phyloP scores from a whole-genome alignment of 2,797 vertebrate species.

The Dendrocincla fuliginosa region DNA sequence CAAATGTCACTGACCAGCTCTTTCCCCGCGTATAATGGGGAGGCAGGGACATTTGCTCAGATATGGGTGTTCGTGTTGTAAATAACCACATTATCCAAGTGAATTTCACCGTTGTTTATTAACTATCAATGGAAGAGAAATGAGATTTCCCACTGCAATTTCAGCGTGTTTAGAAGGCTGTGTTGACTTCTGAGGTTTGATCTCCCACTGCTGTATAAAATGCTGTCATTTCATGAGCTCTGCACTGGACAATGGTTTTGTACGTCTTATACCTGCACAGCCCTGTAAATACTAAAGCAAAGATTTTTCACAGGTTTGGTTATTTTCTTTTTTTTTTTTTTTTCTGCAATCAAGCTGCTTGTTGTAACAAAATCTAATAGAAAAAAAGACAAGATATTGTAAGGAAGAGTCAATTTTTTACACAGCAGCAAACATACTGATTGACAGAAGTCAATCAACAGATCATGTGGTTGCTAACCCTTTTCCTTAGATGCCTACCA shows the following conservation, averaged over 20 bases:
- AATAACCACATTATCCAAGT: not conserved
- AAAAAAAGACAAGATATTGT: not conserved
- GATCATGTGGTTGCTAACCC: not conserved
- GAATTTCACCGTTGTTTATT: not conserved
- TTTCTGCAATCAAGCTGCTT: not conserved
- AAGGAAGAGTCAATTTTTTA: not conserved
- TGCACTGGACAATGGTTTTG: not conserved
- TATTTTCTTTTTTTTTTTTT: not conserved
- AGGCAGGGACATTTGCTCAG: not conserved
- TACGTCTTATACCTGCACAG: not conserved
- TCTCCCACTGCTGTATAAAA: not conserved
- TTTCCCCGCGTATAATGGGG: not conserved
- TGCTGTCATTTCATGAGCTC: not conserved
- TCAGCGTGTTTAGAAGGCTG: not conserved
- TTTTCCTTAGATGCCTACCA: not conserved
- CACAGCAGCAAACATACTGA: not conserved
- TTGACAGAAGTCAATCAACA: not conserved
- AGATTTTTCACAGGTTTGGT: not conserved
- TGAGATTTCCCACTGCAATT: not conserved
- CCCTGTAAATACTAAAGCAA: not conserved
- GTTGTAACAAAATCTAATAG: not conserved
- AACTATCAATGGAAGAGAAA: not conserved
- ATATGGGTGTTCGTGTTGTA: not conserved
- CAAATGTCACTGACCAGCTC: not conserved
- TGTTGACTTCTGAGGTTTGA: not conserved